Evolutionary conservation across 2,113 vertebrate species (phyloP).

Genomic region (Crotalus tigris): DNA sequence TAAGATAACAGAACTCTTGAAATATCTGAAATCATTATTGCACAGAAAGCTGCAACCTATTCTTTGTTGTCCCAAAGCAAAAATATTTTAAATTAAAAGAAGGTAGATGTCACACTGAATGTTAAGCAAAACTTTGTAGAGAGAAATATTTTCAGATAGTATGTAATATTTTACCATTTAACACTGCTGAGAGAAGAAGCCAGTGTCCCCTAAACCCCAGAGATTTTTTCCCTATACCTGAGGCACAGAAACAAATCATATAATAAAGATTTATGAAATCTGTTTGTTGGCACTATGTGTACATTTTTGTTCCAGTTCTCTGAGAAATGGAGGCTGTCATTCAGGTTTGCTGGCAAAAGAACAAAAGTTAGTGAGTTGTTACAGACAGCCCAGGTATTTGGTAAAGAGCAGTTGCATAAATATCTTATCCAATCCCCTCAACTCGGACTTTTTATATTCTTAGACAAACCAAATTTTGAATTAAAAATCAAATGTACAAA

Average conservation of each 20-base stretch:
- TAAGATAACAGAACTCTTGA: background rate
- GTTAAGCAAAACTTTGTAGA: background rate
- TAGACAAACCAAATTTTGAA: background rate
- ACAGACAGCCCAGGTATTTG: background rate
- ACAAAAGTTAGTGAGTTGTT: background rate
- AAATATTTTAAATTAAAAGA: background rate
- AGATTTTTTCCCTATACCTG: background rate
- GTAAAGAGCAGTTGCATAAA: background rate
- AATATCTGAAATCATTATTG: background rate
- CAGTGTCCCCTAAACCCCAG: background rate
- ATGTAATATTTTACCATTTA: background rate
- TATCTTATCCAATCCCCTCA: background rate
- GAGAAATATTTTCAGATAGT: background rate
- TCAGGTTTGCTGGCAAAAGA: background rate
- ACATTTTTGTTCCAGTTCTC: background rate
- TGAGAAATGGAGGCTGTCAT: background rate
- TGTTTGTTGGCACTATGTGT: background rate
- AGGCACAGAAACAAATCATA: background rate
- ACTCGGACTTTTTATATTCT: background rate
- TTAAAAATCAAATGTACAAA: background rate
- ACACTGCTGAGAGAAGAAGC: background rate
- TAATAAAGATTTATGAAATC: background rate
- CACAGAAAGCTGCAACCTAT: background rate
- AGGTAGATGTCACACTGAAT: background rate
- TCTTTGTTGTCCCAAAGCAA: background rate